Conservation (phyloP, 2,797 vertebrate genomes). For the Sitta carolinensis region DNA sequence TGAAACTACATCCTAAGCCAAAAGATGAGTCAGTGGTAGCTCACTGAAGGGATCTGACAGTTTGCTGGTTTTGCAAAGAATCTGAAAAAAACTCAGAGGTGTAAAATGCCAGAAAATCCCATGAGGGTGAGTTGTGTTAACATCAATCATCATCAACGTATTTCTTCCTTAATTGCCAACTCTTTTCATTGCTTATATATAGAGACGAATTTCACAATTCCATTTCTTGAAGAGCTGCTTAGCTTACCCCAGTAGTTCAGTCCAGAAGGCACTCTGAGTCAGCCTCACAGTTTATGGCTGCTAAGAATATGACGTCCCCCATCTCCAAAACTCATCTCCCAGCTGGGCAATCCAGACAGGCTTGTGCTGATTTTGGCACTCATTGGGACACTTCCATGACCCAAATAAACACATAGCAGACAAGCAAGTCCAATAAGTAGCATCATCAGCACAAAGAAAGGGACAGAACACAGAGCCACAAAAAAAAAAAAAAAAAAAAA, state of each 20-base stretch:
- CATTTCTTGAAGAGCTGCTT: background rate
- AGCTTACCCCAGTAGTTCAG: background rate
- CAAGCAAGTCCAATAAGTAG: background rate
- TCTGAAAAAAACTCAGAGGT: background rate
- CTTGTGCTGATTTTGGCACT: background rate
- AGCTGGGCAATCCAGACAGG: background rate
- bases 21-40: slow-evolving; percentile 18
- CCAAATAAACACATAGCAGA: background rate
- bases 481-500: background rate
- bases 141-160: background rate
- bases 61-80: slow-evolving; percentile 27
- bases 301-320: background rate
- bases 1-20: slow-evolving; percentile 1
- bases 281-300: background rate
- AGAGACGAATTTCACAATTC: background rate
- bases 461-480: background rate
- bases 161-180: background rate
- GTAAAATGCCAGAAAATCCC: slow-evolving; percentile 1
- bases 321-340: background rate
- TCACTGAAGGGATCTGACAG: slow-evolving; percentile 2
- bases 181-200: background rate
- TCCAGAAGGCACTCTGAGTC: background rate
- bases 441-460: background rate
- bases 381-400: background rate
- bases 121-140: slow-evolving; percentile 9